These are phyloP conservation scores for Pteria penguin DNA, from an alignment of 2,888 invertebrate genomes.

Conservation along the genomic window DNA sequence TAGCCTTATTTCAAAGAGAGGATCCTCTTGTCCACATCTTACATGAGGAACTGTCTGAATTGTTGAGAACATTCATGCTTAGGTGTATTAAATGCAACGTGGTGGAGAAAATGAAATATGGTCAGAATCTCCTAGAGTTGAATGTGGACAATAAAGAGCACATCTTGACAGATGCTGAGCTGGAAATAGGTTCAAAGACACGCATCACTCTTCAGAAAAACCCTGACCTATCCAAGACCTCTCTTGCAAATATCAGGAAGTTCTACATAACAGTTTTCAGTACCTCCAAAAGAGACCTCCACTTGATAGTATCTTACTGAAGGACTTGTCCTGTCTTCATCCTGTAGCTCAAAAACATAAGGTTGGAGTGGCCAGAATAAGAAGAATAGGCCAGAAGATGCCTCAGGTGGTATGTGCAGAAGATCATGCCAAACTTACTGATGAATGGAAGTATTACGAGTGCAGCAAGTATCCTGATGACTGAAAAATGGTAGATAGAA, in stretches of 20 bases:
- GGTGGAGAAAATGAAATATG: too few species aligned
- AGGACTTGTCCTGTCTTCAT: constrained; percentile 33
- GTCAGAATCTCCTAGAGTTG: too few species aligned
- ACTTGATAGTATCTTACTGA: constrained; percentile 23
- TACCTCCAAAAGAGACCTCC: constrained; percentile 31
- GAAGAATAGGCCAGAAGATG: constrained; percentile 34
- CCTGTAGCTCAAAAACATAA: constrained; percentile 26
- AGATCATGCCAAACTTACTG: too few species aligned
- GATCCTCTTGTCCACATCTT: constrained; percentile 42
- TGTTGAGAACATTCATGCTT: constrained; percentile 34
- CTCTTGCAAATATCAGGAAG: too few species aligned
- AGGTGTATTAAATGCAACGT: too few species aligned
- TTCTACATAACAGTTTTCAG: constrained; percentile 38
- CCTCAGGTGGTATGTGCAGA: constrained; percentile 31
- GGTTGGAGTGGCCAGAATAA: constrained; percentile 27
- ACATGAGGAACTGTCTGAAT: constrained; percentile 38
- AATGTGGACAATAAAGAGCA: too few species aligned
- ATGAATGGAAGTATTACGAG: constrained; percentile 40
- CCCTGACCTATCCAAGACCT: too few species aligned
- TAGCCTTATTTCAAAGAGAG: constrained; percentile 40
- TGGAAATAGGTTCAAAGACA: too few species aligned
- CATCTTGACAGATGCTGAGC: too few species aligned
- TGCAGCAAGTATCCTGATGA: constrained; percentile 25
- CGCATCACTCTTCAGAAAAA: too few species aligned
- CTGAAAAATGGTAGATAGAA: constrained; percentile 20